Conservation (phyloP, 2,797 vertebrate species). For the Cercopithecus petaurista region DNA sequence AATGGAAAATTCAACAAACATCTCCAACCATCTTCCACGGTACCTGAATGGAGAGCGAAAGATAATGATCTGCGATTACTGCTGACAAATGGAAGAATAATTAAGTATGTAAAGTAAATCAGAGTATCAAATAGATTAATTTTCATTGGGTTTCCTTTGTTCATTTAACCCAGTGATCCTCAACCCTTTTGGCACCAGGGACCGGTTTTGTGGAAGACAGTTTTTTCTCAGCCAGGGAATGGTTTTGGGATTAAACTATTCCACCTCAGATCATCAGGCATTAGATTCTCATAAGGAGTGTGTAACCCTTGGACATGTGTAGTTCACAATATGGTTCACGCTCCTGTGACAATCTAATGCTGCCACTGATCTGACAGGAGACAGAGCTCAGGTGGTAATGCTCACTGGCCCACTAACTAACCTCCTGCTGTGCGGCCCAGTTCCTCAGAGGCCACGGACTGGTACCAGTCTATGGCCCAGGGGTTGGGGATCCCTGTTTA, state of each 20-base stretch:
- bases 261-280: neutral
- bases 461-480: neutral
- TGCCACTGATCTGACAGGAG: neutral
- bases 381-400: neutral
- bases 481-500: neutral
- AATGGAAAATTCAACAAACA: slow-evolving; percentile 95
- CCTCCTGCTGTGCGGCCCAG: neutral
- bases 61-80: slow-evolving; percentile 94
- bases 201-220: neutral
- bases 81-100: slow-evolving; percentile 96
- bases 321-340: neutral
- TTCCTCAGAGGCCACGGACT: neutral
- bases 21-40: slow-evolving; percentile 93
- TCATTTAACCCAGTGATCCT: neutral
- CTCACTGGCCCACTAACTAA: neutral
- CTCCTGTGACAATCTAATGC: neutral
- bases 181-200: neutral
- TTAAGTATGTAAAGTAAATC: slow-evolving; percentile 87
- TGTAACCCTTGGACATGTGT: neutral
- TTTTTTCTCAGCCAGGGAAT: neutral
- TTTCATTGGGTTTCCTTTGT: neutral
- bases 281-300: neutral
- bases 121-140: neutral
- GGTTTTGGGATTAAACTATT: neutral
- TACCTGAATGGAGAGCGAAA: slow-evolving; percentile 89